Percentiles rank a stretch among this genome's conserved stretches.
Conservation (phyloP, 2,797 vertebrate species). For the Naso thynnoides region DNA sequence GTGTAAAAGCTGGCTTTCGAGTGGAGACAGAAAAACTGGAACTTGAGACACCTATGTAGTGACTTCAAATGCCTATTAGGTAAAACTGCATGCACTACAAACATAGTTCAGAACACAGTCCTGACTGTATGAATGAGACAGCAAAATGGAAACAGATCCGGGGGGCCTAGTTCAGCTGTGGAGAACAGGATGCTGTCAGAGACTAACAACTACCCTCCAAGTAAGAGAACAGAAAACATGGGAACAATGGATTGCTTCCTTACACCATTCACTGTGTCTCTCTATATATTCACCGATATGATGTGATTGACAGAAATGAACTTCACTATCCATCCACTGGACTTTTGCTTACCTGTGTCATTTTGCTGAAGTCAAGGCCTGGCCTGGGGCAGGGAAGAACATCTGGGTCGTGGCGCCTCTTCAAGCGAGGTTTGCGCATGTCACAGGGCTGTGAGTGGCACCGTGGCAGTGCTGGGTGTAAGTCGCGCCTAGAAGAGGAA, state of each 20-base stretch:
- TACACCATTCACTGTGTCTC: background rate
- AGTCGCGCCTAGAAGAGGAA: constrained; percentile 85
- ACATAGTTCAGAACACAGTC: background rate
- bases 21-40: background rate
- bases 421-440: constrained; percentile 89
- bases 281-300: background rate
- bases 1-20: background rate
- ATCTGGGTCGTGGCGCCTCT: constrained; percentile 89
- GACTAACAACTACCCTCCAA: background rate
- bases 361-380: constrained; percentile 90
- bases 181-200: constrained; percentile 1
- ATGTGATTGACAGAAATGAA: background rate
- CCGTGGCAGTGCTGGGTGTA: constrained; percentile 87
- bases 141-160: background rate
- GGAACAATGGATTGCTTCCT: background rate
- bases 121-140: background rate
- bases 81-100: background rate
- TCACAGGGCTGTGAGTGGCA: constrained; percentile 96
- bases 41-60: background rate
- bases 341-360: constrained; percentile 87
- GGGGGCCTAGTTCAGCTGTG: background rate
- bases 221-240: background rate
- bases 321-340: background rate
- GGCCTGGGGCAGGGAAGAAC: constrained; percentile 86
- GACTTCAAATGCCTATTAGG: background rate